These are phyloP conservation scores for Agonopterix subpropinquella DNA, from an alignment of 2,888 invertebrate species.

Conservation along the genomic window DNA sequence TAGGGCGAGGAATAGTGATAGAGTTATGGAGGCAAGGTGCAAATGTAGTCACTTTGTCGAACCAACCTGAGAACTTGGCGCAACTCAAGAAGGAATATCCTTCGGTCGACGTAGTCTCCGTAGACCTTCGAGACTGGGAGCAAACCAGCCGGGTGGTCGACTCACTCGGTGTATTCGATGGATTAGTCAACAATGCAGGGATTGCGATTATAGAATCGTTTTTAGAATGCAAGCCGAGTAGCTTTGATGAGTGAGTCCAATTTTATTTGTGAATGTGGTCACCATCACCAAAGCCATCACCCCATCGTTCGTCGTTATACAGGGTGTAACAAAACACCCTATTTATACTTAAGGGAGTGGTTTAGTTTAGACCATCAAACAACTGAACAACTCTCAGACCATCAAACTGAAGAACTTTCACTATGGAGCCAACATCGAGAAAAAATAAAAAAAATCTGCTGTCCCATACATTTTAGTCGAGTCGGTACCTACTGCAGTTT, in stretches of 20 bases:
- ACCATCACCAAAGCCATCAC: not conserved
- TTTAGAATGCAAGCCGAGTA: constrained; percentile 79
- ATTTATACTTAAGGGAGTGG: no score
- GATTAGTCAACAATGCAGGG: constrained; percentile 94
- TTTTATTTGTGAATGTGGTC: not conserved
- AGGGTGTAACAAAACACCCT: no score
- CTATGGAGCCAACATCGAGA: no score
- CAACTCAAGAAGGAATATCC: constrained; percentile 76
- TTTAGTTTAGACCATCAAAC: no score
- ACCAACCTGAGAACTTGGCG: constrained; percentile 78
- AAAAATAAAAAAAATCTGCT: no score
- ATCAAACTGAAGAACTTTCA: no score
- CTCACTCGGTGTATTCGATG: constrained; percentile 80
- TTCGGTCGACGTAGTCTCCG: constrained; percentile 75
- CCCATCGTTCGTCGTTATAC: no score
- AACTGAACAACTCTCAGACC: no score
- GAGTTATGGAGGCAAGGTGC: constrained; percentile 81
- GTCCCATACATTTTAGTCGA: no score
- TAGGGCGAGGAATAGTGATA: constrained; percentile 82
- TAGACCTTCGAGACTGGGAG: constrained; percentile 86
- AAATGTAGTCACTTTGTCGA: constrained; percentile 83
- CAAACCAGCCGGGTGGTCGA: constrained; percentile 73
- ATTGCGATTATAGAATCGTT: constrained; percentile 81
- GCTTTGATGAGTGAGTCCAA: constrained; percentile 79
- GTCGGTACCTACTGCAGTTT: no score